Conservation (phyloP, 2,113 vertebrate genomes). For the Phalacrocorax carbo region DNA sequence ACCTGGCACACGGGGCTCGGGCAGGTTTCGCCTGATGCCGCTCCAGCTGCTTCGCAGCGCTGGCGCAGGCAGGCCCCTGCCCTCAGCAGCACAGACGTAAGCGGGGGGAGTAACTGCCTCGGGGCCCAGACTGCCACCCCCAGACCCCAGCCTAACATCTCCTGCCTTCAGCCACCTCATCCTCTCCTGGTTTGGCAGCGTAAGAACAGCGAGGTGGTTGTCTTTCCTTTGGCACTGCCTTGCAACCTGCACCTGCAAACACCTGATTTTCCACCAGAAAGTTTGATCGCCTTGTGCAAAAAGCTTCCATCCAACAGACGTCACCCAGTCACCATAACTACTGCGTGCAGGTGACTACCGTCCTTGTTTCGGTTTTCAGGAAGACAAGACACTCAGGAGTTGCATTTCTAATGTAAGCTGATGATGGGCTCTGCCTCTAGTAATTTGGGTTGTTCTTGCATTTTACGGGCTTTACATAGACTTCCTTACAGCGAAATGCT, state of each 20-base stretch:
- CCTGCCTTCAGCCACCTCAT: too few species aligned
- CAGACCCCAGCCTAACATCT: neutral
- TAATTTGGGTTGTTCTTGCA: neutral
- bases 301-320: fast-evolving
- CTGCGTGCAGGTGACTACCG: neutral
- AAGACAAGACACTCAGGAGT: neutral
- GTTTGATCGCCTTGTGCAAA: neutral
- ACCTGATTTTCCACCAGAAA: neutral
- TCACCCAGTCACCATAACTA: fast-evolving
- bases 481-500: neutral
- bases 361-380: neutral
- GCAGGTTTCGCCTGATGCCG: neutral
- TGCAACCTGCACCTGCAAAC: neutral
- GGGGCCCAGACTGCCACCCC: neutral
- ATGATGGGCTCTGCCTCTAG: neutral
- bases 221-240: neutral
- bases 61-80: neutral
- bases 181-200: neutral
- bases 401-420: neutral
- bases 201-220: neutral
- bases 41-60: neutral
- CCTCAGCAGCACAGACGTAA: neutral
- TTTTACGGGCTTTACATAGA: neutral
- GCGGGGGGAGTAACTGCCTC: neutral
- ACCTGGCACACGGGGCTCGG: neutral